Percentiles rank a stretch among this genome's conserved stretches.
Evolutionary conservation across 1,140 invertebrate genomes (phyloP).

Genomic region (Amyelois transitella): DNA sequence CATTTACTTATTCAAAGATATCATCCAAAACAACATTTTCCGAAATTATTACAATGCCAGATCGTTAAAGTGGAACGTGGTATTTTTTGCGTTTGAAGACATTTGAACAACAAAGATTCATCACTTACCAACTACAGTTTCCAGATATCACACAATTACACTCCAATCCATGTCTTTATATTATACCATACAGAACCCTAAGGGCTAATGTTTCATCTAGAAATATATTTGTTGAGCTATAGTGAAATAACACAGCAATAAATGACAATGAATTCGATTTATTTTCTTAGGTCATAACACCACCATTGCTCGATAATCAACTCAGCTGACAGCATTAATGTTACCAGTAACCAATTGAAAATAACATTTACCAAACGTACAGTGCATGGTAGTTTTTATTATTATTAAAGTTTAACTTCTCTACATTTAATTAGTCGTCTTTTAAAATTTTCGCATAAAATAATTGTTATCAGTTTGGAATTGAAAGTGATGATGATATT

Average conservation of each 20-base stretch:
- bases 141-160: conserved; percentile 21
- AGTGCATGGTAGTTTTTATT: background rate
- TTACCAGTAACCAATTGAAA: conserved; percentile 18
- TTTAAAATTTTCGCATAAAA: no score
- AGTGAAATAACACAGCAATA: conserved; percentile 11
- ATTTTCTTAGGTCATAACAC: conserved; percentile 31
- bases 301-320: conserved; percentile 56
- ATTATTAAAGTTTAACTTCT: no score
- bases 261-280: conserved; percentile 16
- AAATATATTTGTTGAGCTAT: conserved; percentile 10
- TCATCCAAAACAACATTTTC: background rate
- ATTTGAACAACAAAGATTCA: conserved; percentile 44
- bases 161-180: conserved; percentile 20
- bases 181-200: conserved; percentile 1
- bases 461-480: no score
- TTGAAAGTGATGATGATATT: no score
- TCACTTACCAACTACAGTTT: conserved; percentile 35
- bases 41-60: conserved; percentile 7
- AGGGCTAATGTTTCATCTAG: conserved; percentile 13
- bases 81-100: conserved; percentile 44
- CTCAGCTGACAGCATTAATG: conserved; percentile 40
- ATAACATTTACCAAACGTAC: conserved; percentile 2
- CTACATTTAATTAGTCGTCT: no score
- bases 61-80: conserved; percentile 30
- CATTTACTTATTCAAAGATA: no score